Percentiles rank a stretch among this genome's conserved stretches.
These are phyloP conservation scores for Nymphalis c-album DNA, from an alignment of 2,888 invertebrate genomes.

Conservation along the genomic window DNA sequence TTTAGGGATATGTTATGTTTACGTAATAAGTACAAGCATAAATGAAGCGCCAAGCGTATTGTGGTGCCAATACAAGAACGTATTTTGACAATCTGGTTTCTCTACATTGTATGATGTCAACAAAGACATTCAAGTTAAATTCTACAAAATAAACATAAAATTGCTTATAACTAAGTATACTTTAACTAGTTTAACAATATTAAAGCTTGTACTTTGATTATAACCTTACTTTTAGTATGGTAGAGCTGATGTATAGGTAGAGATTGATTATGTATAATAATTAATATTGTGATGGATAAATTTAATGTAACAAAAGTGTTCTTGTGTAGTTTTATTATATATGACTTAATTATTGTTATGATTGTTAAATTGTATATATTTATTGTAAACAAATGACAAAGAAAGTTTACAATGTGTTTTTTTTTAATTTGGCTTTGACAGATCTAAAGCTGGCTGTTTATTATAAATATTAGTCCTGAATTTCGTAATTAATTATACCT, in stretches of 20 bases:
- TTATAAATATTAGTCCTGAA: constrained; percentile 5
- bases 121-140: constrained; percentile 48
- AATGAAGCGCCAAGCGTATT: constrained; percentile 56
- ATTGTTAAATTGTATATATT: background rate
- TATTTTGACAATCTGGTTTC: constrained; percentile 64
- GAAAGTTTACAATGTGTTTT: background rate
- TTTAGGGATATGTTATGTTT: constrained; percentile 68
- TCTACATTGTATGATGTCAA: constrained; percentile 61
- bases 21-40: constrained; percentile 70
- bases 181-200: background rate
- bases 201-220: constrained; percentile 16
- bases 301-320: background rate
- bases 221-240: constrained; percentile 43
- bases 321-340: background rate
- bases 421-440: background rate
- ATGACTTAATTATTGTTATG: background rate
- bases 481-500: background rate
- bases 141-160: constrained; percentile 14
- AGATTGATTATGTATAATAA: background rate
- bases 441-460: background rate
- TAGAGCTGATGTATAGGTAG: constrained; percentile 9
- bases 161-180: background rate
- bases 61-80: constrained; percentile 42
- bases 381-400: constrained; percentile 1
- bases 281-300: background rate